Evolutionary conservation across 2,797 vertebrate species (phyloP).

Genomic region (Brachyalestes nurse): DNA sequence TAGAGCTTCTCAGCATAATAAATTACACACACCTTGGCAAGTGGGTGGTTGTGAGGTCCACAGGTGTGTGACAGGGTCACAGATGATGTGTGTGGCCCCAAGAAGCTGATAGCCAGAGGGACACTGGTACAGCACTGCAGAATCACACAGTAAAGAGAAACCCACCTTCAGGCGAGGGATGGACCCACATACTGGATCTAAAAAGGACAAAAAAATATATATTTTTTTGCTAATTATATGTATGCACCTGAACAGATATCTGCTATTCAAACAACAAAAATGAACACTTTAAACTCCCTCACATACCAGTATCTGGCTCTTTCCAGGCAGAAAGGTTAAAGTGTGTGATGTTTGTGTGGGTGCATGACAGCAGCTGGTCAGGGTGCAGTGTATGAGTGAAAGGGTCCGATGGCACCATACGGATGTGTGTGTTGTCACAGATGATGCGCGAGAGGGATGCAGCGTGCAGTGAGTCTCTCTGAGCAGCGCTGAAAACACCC

Average conservation of each 20-base stretch:
- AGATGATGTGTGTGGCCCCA: slow-evolving; percentile 75
- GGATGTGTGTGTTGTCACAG: slow-evolving; percentile 88
- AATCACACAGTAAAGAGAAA: slow-evolving; percentile 76
- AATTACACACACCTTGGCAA: slow-evolving; percentile 72
- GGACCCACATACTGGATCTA: slow-evolving; percentile 77
- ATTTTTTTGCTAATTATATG: background rate
- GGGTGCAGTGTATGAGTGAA: slow-evolving; percentile 76
- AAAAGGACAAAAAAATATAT: background rate
- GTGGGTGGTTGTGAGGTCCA: slow-evolving; percentile 77
- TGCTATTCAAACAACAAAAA: too few relatives aligned
- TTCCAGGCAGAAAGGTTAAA: slow-evolving; percentile 78
- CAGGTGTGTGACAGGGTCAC: slow-evolving; percentile 69
- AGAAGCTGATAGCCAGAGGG: slow-evolving; percentile 73
- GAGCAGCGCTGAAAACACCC: slow-evolving; percentile 82
- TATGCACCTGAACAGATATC: background rate
- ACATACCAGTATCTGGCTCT: slow-evolving; percentile 72
- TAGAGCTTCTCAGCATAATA: background rate
- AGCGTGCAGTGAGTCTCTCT: slow-evolving; percentile 72
- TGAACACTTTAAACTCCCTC: background rate
- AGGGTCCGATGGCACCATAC: slow-evolving; percentile 79
- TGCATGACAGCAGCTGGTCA: slow-evolving; percentile 76
- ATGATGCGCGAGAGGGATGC: slow-evolving; percentile 85
- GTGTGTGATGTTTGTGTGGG: slow-evolving; percentile 70
- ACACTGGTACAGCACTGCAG: slow-evolving; percentile 76
- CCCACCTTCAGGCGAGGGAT: slow-evolving; percentile 74